phyloP scores from a whole-genome alignment of 2,113 vertebrate species.

The Condylura cristata region DNA sequence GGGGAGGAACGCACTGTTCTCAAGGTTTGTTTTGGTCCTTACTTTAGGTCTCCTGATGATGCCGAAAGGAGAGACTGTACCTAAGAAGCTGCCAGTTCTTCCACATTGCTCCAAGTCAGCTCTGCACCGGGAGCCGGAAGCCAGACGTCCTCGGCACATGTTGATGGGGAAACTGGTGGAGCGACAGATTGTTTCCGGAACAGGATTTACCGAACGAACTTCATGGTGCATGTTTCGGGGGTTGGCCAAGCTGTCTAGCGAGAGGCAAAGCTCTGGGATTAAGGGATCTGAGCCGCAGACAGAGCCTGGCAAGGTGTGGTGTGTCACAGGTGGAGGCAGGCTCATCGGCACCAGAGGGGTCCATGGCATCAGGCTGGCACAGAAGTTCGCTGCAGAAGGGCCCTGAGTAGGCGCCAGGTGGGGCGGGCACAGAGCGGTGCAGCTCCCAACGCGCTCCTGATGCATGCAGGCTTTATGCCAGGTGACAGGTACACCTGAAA shows the following conservation, averaged over 20 bases:
- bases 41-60: background rate
- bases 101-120: background rate
- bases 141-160: background rate
- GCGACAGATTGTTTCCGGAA: conserved; percentile 66
- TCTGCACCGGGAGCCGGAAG: background rate
- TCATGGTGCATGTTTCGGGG: background rate
- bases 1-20: background rate
- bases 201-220: background rate
- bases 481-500: background rate
- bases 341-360: background rate
- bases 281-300: background rate
- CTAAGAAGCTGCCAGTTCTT: conserved; percentile 53
- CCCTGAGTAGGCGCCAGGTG: rapidly evolving
- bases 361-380: background rate
- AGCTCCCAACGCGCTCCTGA: background rate
- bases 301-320: background rate
- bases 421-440: rapidly evolving
- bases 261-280: background rate
- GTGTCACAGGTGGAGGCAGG: background rate
- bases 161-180: background rate
- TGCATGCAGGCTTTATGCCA: rapidly evolving
- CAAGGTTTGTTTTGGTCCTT: rapidly evolving
- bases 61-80: background rate
- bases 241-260: conserved; percentile 48
- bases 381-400: background rate